Conservation (phyloP, 2,113 vertebrate genomes). For the Sylvicapra grimmia region DNA sequence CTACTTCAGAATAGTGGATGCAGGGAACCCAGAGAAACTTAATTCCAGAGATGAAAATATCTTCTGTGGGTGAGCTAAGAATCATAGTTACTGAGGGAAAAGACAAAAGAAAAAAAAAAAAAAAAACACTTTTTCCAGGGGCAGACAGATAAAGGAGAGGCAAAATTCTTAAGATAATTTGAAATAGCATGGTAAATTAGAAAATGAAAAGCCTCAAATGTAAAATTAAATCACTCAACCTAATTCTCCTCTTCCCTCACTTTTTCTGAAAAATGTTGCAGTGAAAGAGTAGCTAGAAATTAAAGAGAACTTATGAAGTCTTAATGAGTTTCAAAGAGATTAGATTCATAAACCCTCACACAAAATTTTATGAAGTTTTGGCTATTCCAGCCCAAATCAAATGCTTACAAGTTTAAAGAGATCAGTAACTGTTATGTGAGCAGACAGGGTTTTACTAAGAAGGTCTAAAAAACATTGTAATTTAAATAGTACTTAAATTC, state of each 20-base stretch:
- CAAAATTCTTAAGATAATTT: neutral
- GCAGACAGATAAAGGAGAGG: neutral
- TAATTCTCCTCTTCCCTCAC: neutral
- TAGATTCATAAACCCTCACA: neutral
- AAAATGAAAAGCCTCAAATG: neutral
- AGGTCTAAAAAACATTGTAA: neutral
- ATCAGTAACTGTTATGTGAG: neutral
- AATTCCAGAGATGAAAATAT: neutral
- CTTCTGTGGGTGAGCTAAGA: neutral
- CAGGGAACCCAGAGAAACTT: neutral
- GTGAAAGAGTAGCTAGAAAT: neutral
- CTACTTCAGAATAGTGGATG: neutral
- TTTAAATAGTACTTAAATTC: neutral
- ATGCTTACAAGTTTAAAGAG: neutral
- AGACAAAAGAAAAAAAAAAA: rapidly evolving
- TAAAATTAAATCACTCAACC: neutral
- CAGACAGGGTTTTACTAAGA: neutral
- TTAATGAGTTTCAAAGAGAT: neutral
- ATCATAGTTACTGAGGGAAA: no score
- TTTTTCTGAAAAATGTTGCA: neutral
- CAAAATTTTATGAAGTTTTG: neutral
- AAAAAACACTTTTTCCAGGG: neutral
- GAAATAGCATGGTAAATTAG: neutral
- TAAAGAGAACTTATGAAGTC: neutral
- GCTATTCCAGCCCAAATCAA: neutral